A percentile compares a stretch with the other conserved stretches of the same genome.
These are phyloP conservation scores for Larimichthys crocea DNA, from an alignment of 2,113 vertebrate genomes.

Conservation along the genomic window DNA sequence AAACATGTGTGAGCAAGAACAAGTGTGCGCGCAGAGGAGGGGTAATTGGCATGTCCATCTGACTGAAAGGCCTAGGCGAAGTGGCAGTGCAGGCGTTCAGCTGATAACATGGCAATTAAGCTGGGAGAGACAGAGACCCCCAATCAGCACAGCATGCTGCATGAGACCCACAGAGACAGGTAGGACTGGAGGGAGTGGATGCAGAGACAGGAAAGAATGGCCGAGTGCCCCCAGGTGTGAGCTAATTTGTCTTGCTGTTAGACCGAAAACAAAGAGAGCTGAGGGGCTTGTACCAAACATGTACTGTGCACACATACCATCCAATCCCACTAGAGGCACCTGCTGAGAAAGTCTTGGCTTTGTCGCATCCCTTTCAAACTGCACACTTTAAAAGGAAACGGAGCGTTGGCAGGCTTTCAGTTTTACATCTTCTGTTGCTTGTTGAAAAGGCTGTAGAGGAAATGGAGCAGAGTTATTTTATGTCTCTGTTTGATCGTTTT, in stretches of 20 bases:
- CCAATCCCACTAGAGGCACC: slow-evolving; percentile 22
- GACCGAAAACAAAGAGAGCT: slow-evolving; percentile 44
- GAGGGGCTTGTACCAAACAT: slow-evolving; percentile 33
- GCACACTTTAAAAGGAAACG: slow-evolving; percentile 6
- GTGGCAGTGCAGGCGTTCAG: slow-evolving; percentile 63
- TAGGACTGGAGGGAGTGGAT: slow-evolving; percentile 41
- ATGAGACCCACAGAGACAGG: slow-evolving; percentile 50
- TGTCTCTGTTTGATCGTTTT: slow-evolving; percentile 42
- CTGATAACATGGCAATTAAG: slow-evolving; percentile 75
- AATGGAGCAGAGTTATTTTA: slow-evolving; percentile 44
- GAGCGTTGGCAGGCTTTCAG: not conserved
- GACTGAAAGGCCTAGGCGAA: slow-evolving; percentile 62
- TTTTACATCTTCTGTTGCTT: slow-evolving; percentile 15
- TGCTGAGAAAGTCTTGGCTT: slow-evolving; percentile 18
- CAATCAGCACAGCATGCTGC: slow-evolving; percentile 58
- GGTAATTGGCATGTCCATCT: slow-evolving; percentile 71
- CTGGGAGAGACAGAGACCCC: slow-evolving; percentile 55
- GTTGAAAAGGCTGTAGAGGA: slow-evolving; percentile 29
- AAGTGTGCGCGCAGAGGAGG: slow-evolving; percentile 27
- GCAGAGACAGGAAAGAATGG: slow-evolving; percentile 33
- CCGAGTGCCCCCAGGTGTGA: slow-evolving; percentile 51
- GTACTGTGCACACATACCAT: slow-evolving; percentile 21
- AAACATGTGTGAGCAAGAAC: slow-evolving; percentile 14
- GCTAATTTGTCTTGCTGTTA: slow-evolving; percentile 63
- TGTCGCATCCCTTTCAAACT: slow-evolving; percentile 9